Evolutionary conservation across 2,888 invertebrate species (phyloP).

Genomic region (Harpalus rufipes): DNA sequence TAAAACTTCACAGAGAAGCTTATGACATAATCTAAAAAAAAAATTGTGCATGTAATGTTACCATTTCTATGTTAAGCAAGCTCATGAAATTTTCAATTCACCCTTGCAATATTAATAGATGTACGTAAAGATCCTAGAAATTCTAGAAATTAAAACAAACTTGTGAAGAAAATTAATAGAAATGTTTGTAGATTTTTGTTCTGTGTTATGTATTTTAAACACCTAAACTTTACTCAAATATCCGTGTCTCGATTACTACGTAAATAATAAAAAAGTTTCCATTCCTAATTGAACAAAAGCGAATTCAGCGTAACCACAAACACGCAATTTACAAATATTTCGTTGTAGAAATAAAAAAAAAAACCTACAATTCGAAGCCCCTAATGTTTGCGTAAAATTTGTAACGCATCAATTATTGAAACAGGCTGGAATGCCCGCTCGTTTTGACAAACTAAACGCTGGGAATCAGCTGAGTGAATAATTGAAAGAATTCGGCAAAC

Average conservation of each 20-base stretch:
- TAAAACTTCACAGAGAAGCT: too few species aligned
- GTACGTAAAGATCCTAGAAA: too few species aligned
- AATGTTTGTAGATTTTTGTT: too few species aligned
- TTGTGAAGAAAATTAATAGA: too few species aligned
- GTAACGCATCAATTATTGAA: slow-evolving; percentile 35
- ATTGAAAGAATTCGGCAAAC: slow-evolving; percentile 48
- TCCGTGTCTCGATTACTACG: neutral
- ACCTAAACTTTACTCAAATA: neutral
- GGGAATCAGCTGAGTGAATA: slow-evolving; percentile 28
- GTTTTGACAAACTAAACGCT: slow-evolving; percentile 18
- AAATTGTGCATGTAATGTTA: too few species aligned
- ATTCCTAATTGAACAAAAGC: neutral
- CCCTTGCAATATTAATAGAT: too few species aligned
- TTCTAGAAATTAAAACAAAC: too few species aligned
- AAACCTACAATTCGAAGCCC: slow-evolving; percentile 25
- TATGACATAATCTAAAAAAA: too few species aligned
- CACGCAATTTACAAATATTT: slow-evolving; percentile 28
- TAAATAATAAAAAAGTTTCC: neutral
- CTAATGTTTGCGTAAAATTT: slow-evolving; percentile 47
- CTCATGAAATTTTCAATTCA: too few species aligned
- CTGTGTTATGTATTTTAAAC: neutral
- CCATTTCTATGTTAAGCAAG: too few species aligned
- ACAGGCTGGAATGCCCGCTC: slow-evolving; percentile 12
- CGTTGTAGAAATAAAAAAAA: slow-evolving; percentile 21
- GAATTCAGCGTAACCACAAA: neutral